Percentiles rank a stretch among this genome's conserved stretches.
Conservation (phyloP, 1,140 invertebrate genomes). For the Chymomyza costata region DNA sequence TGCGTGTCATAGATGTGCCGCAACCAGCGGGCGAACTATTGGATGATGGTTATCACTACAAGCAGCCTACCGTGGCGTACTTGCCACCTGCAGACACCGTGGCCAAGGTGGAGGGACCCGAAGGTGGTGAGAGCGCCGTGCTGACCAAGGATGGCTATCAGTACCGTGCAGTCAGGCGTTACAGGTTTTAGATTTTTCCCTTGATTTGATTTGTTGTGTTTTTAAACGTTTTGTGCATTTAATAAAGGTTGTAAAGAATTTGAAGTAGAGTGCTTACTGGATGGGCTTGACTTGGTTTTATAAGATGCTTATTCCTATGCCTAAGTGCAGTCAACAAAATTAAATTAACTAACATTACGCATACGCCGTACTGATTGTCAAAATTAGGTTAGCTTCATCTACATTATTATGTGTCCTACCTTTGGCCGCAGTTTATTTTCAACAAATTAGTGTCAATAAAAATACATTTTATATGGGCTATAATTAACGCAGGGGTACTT, state of each 20-base stretch:
- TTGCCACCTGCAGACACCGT: constrained; percentile 44
- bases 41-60: constrained; percentile 61
- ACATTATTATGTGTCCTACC: too few relatives aligned
- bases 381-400: too few relatives aligned
- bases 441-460: constrained; percentile 28
- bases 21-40: constrained; percentile 41
- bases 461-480: constrained; percentile 16
- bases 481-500: constrained; percentile 31
- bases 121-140: constrained; percentile 45
- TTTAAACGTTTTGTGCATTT: not conserved
- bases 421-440: not conserved
- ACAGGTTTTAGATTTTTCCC: constrained; percentile 47
- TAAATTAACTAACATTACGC: too few relatives aligned
- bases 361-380: too few relatives aligned
- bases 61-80: constrained; percentile 55
- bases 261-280: too few relatives aligned
- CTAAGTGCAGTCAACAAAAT: too few relatives aligned
- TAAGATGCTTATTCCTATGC: too few relatives aligned
- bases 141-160: constrained; percentile 65
- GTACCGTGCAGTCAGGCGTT: constrained; percentile 60
- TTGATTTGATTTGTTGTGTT: constrained; percentile 13
- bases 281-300: too few relatives aligned
- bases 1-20: constrained; percentile 45
- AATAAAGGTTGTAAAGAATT: constrained; percentile 8
- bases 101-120: constrained; percentile 49